Evolutionary conservation across 2,888 invertebrate genomes (phyloP).

Genomic region (Lucinisca nassula): DNA sequence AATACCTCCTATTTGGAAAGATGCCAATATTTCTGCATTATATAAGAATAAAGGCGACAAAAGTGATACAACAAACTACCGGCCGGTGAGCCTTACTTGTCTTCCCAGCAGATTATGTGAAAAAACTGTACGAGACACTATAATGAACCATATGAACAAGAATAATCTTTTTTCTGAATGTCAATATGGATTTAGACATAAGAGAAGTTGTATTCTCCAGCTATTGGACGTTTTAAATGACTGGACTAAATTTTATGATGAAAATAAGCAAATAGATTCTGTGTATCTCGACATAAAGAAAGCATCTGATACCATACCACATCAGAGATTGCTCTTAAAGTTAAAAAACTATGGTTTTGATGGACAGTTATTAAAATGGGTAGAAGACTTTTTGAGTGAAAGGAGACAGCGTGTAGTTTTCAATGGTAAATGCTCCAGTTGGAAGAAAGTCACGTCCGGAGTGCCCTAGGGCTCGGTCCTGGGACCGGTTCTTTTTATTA

Average conservation of each 20-base stretch:
- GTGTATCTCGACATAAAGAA: slow-evolving; percentile 18
- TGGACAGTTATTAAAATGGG: background rate
- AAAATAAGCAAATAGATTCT: slow-evolving; percentile 4
- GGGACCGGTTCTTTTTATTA: slow-evolving; percentile 8
- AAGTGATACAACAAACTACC: slow-evolving; percentile 3
- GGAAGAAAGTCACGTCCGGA: slow-evolving; percentile 23
- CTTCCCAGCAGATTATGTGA: background rate
- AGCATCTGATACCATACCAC: slow-evolving; percentile 4
- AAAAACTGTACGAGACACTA: background rate
- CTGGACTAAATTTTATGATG: background rate
- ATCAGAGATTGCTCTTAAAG: slow-evolving; percentile 2
- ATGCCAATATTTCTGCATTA: slow-evolving; percentile 16
- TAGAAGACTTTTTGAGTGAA: slow-evolving; percentile 9
- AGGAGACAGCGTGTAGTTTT: slow-evolving; percentile 2
- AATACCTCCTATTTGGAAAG: slow-evolving; percentile 13
- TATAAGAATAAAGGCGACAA: slow-evolving; percentile 25
- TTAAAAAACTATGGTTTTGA: background rate
- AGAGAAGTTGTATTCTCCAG: slow-evolving; percentile 7
- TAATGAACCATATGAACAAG: slow-evolving; percentile 17
- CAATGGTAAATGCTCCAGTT: slow-evolving; percentile 18
- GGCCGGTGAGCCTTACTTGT: slow-evolving; percentile 16
- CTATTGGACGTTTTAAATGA: slow-evolving; percentile 13
- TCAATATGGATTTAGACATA: slow-evolving; percentile 23
- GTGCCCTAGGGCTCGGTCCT: slow-evolving; percentile 27
- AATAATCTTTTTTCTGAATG: slow-evolving; percentile 21